A percentile compares a stretch with the other conserved stretches of the same genome.
Conservation (phyloP, 2,113 vertebrate genomes). For the Taurulus bubalis region DNA sequence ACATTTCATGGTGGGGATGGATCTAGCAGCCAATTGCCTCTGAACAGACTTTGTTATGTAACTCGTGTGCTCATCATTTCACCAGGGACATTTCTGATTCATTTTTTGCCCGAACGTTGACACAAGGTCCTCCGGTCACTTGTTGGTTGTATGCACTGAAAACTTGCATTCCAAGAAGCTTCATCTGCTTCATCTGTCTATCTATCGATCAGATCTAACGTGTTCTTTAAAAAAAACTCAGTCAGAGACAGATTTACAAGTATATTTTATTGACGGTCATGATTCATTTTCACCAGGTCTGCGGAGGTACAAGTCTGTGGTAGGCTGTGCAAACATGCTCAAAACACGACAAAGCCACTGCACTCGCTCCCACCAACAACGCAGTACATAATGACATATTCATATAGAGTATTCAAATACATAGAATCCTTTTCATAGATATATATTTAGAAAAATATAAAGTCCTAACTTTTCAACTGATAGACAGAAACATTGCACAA, state of each 20-base stretch:
- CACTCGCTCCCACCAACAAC: constrained; percentile 65
- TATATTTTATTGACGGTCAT: constrained; percentile 75
- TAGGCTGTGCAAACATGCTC: constrained; percentile 81
- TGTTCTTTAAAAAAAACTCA: not conserved
- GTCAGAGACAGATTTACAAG: constrained; percentile 45
- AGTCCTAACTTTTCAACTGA: constrained; percentile 76
- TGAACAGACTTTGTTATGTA: constrained; percentile 5
- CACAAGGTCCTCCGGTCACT: too few species aligned
- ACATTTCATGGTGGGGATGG: not conserved
- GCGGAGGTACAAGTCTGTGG: constrained; percentile 71
- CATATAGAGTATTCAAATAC: constrained; percentile 75
- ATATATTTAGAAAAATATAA: constrained; percentile 86
- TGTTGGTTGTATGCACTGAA: not conserved
- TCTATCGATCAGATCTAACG: not conserved
- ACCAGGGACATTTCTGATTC: not conserved
- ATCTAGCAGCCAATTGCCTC: not conserved
- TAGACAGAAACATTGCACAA: constrained; percentile 70
- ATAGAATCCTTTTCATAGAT: constrained; percentile 65
- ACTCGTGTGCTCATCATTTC: constrained; percentile 8
- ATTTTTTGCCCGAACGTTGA: not conserved
- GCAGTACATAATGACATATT: constrained; percentile 70
- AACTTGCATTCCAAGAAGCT: not conserved
- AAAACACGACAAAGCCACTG: constrained; percentile 77
- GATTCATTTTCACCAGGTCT: constrained; percentile 68
- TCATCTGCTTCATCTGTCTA: not conserved